Percentiles rank a stretch among this genome's conserved stretches.
phyloP scores from a whole-genome alignment of 2,888 invertebrate genomes.

The Isotomurus palustris region DNA sequence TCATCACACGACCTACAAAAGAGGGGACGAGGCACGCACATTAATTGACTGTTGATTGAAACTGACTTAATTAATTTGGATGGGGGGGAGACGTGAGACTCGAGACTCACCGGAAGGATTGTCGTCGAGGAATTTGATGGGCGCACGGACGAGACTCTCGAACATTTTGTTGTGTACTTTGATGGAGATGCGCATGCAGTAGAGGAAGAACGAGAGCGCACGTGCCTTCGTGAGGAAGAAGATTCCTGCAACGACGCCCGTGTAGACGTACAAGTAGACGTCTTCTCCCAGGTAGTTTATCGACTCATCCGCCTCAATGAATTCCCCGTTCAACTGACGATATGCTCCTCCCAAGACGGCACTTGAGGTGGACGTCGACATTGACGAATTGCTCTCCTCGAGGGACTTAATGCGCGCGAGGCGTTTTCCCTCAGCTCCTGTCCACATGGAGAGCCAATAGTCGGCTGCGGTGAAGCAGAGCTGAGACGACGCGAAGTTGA shows the following conservation, averaged over 20 bases:
- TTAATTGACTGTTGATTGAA: no score
- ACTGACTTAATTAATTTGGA: no score
- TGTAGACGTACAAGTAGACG: slow-evolving; percentile 50
- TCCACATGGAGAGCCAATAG: slow-evolving; percentile 42
- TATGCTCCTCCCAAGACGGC: no score
- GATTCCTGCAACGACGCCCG: slow-evolving; percentile 48
- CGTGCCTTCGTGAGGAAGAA: slow-evolving; percentile 49
- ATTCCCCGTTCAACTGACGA: no score
- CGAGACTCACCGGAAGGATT: slow-evolving; percentile 42
- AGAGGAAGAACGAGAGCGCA: slow-evolving; percentile 50
- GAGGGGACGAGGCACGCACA: no score
- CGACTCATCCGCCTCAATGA: no score
- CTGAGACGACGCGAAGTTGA: slow-evolving; percentile 34
- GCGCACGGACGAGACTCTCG: slow-evolving; percentile 51
- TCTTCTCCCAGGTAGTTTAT: slow-evolving; percentile 34
- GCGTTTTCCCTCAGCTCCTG: slow-evolving; percentile 21
- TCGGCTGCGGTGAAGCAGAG: slow-evolving; percentile 30
- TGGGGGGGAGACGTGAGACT: no score
- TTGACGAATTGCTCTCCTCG: background rate
- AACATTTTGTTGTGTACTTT: slow-evolving; percentile 55
- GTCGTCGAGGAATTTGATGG: slow-evolving; percentile 48
- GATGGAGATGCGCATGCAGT: slow-evolving; percentile 51
- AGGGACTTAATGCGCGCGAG: no score
- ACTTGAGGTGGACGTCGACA: no score
- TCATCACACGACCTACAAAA: slow-evolving; percentile 52